Evolutionary conservation across 2,797 vertebrate genomes (phyloP).

Genomic region (Podarcis siculus): DNA sequence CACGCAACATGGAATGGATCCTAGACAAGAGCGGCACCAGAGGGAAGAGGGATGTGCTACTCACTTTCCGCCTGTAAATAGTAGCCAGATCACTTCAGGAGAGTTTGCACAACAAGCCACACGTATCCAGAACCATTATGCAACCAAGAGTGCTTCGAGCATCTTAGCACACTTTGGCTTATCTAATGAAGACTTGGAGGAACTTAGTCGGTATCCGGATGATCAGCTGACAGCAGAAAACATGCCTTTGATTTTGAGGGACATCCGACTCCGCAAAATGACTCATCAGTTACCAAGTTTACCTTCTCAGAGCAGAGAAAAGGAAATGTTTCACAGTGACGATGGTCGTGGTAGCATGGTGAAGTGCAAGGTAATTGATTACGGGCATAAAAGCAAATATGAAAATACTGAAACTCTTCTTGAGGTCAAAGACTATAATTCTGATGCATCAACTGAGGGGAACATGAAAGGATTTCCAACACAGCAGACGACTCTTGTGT

Average conservation of each 20-base stretch:
- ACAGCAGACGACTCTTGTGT: conserved; percentile 52
- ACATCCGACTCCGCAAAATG: conserved; percentile 89
- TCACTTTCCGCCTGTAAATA: conserved; percentile 50
- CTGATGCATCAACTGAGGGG: conserved; percentile 66
- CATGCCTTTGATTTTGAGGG: conserved; percentile 90
- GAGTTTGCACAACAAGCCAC: conserved; percentile 64
- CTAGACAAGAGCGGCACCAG: conserved; percentile 74
- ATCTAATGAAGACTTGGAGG: conserved; percentile 93
- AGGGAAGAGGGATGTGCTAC: conserved; percentile 63
- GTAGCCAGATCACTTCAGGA: conserved; percentile 55
- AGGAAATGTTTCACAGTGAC: conserved; percentile 41
- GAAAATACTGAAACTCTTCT: conserved; percentile 76
- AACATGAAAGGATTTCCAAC: conserved; percentile 68
- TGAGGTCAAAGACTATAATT: conserved; percentile 74
- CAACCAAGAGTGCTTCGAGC: conserved; percentile 87
- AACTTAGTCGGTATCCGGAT: conserved; percentile 91
- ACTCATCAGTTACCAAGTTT: conserved; percentile 69
- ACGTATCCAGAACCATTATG: conserved; percentile 82
- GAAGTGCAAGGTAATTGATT: conserved; percentile 91
- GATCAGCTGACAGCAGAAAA: conserved; percentile 93
- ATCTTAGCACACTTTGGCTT: conserved; percentile 92
- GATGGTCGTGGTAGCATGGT: conserved; percentile 51
- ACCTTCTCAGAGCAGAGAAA: conserved; percentile 65
- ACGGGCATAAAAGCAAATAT: conserved; percentile 92
- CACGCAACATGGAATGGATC: conserved; percentile 71